Evolutionary conservation across 2,113 vertebrate genomes (phyloP), one percentile per base, ranked within the genome.

Genomic region (Ondatra zibethicus): DNA sequence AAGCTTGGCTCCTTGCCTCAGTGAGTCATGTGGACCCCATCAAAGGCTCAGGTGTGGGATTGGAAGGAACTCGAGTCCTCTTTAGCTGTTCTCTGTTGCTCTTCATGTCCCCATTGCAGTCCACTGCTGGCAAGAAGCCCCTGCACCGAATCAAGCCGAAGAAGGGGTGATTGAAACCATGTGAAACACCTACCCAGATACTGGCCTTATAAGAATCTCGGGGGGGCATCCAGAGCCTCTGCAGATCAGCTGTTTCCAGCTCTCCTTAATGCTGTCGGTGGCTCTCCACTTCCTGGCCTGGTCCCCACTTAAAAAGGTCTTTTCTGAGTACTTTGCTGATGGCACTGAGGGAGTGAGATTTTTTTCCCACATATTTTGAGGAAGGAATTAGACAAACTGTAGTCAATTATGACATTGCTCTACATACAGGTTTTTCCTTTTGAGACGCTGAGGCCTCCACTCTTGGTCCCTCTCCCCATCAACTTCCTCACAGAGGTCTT

Each of bases 1-100:
- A 36, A 39, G 5, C 65, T 88, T 89, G 89, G 42, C 92, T 97
- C 47, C 52, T 92, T 91, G 73, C 55, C 90, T 36, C 75, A 45
- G 4, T 3, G 2, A 36, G 25, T 91, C 17, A 0, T 50, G 45
- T 23, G 8, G 7, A n/a, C 61, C 29, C 25, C 47, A 16, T 11
- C 16, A 0, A 25, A 31, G 39, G 10, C 42, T 78, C 45, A 0
- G 17, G 86, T 52, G 6, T 80, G 23, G 10, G 47, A 7, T n/a
- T 61, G 27, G 95, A 70, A 96, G 75, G 58, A 66, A 19, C 68
- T 31, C 8, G 52, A 89, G 14, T 9, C 14, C n/a, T 29, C 23
- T 16, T 29, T 39, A 39, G 13, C 61, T 19, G 61, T 9, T 91
- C 25, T 47, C 75, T 52, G 75, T 45, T n/a, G 13, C 31, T n/a